Conservation (phyloP, 2,797 vertebrate genomes). For the Sebastes itinus region DNA sequence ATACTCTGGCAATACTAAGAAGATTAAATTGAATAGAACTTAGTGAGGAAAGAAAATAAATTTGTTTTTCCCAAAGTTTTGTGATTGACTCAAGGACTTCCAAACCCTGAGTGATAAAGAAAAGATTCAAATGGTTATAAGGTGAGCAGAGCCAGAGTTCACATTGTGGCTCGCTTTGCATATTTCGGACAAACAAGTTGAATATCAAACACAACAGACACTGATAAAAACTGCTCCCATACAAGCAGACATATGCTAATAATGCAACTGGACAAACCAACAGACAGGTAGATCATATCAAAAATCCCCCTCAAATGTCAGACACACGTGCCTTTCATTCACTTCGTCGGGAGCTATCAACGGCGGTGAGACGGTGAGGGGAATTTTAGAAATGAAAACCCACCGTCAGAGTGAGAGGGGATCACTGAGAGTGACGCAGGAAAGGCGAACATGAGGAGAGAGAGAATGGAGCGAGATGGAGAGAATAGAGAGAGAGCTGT, state of each 20-base stretch:
- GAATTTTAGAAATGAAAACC: slow-evolving; percentile 2
- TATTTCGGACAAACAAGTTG: background rate
- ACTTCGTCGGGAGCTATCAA: background rate
- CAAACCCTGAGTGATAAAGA: background rate
- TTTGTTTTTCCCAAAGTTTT: background rate
- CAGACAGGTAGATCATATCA: background rate
- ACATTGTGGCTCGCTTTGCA: background rate
- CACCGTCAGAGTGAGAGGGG: background rate
- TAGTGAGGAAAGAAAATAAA: background rate
- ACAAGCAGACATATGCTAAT: background rate
- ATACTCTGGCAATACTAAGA: background rate
- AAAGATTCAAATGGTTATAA: background rate
- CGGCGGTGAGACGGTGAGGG: background rate
- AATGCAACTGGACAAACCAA: background rate
- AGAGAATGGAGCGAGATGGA: background rate
- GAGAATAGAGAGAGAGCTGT: slow-evolving; percentile 9
- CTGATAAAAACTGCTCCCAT: background rate
- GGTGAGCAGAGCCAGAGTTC: background rate
- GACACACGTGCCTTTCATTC: background rate
- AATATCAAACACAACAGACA: background rate
- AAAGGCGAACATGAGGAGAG: slow-evolving; percentile 18
- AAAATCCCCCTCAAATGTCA: slow-evolving; percentile 13
- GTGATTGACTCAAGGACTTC: background rate
- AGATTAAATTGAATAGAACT: slow-evolving; percentile 16
- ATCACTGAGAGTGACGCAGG: slow-evolving; percentile 24